These are phyloP conservation scores for Rana temporaria DNA, from an alignment of 2,113 vertebrate genomes.

Conservation along the genomic window DNA sequence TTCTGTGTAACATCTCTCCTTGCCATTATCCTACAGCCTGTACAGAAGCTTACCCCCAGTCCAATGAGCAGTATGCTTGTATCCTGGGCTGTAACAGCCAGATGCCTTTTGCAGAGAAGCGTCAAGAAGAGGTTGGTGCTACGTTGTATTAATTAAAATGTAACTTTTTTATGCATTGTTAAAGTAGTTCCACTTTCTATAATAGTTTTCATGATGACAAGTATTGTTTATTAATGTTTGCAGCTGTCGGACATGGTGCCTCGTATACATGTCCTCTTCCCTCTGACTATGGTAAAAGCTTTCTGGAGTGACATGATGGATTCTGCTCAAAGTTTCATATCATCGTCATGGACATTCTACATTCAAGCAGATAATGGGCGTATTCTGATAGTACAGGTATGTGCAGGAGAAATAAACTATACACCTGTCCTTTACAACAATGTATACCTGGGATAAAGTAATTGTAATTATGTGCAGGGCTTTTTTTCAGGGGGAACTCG, in stretches of 20 bases:
- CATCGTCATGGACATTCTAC: constrained; percentile 95
- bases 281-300: constrained; percentile 86
- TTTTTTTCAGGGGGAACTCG: too few species aligned
- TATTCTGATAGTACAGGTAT: constrained; percentile 95
- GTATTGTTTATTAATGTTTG: constrained; percentile 32
- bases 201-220: background rate
- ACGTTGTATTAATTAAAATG: too few species aligned
- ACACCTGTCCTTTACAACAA: too few species aligned
- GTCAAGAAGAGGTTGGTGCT: constrained; percentile 87
- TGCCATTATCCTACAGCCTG: constrained; percentile 79
- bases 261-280: constrained; percentile 92
- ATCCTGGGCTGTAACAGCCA: constrained; percentile 94
- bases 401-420: background rate
- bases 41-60: constrained; percentile 88
- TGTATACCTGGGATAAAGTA: too few species aligned
- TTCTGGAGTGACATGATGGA: constrained; percentile 95
- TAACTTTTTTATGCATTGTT: too few species aligned
- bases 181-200: too few species aligned
- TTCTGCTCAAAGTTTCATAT: constrained; percentile 93
- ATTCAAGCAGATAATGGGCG: constrained; percentile 96
- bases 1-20: background rate
- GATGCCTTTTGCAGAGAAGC: constrained; percentile 88
- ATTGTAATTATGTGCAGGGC: too few species aligned
- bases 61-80: constrained; percentile 92
- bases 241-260: constrained; percentile 94